Evolutionary conservation across 2,113 vertebrate genomes (phyloP), one percentile per base, ranked within the genome.

Genomic region (Acinonyx jubatus): DNA sequence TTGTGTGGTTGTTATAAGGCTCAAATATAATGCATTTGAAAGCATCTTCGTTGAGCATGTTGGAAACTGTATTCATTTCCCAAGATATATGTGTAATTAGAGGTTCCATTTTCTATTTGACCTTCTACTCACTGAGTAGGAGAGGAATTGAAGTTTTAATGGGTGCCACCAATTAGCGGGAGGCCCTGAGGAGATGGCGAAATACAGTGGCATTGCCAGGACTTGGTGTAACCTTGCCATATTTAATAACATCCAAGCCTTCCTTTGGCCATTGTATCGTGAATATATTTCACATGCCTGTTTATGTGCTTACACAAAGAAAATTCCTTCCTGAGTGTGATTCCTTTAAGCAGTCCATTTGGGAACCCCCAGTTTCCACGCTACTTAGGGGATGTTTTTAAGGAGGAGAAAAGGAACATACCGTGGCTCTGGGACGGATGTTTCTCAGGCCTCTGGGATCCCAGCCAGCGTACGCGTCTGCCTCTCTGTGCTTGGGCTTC

Each of bases 61-160:
- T 52, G 65, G 82, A 50, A n/a, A 89, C 78, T 25, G 16, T 41
- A 15, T 82, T 91, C 13, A 65, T 84, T 80, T 61, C 63, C 48
- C 55, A 45, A 80, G 36, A 25, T 23, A 14, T 31, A 48, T 91
- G 78, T 85, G 38, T 66, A 55, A 85, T 66, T 41, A 4, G 31
- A 73, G 87, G 78, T 84, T 82, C 21, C 66, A 76, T 89, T 93
- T 89, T 45, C 76, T 55, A 2, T 68, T 25, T 78, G 38, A 36
- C 36, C 57, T 89, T 15, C 65, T 31, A 29, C 23, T 48, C 61
- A 48, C 36, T 11, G 36, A 69, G 27, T 14, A 61, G 48, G 36
- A 89, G 33, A 89, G 66, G 93, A 82, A 18, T 48, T 73, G 38
- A 81, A 21, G n/a, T 92, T 89, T 92, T 90, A 66, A 63, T n/a